phyloP scores from a whole-genome alignment of 2,888 invertebrate genomes.

The Hyposoter dolosus region DNA sequence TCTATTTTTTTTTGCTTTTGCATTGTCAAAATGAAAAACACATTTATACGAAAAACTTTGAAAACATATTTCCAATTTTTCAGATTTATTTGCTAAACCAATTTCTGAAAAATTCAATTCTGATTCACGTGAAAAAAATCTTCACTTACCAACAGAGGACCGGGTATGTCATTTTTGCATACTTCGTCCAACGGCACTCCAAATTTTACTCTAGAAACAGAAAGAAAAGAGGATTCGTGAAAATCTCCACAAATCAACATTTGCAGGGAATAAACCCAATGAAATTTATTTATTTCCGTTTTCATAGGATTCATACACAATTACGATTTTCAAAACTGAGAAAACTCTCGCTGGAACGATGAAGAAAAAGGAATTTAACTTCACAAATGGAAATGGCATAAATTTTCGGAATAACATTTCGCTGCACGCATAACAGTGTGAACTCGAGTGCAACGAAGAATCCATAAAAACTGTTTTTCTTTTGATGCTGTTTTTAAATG shows the following conservation, averaged over 20 bases:
- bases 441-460: neutral
- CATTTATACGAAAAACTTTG: too few species aligned
- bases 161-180: constrained; percentile 97
- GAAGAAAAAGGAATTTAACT: neutral
- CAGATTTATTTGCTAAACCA: too few species aligned
- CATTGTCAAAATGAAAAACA: neutral
- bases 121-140: neutral
- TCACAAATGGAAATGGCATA: neutral
- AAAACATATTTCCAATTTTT: too few species aligned
- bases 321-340: neutral
- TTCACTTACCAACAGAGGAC: constrained; percentile 92
- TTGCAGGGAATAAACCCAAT: neutral
- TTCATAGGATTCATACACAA: neutral
- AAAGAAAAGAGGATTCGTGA: constrained; percentile 68
- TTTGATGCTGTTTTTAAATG: neutral
- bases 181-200: constrained; percentile 96
- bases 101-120: neutral
- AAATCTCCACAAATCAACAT: neutral
- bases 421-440: neutral
- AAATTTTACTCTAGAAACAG: constrained; percentile 92
- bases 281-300: neutral
- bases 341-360: neutral
- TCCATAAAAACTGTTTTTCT: neutral
- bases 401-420: neutral
- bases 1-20: too few species aligned